A percentile compares a stretch with the other conserved stretches of the same genome.
Conservation (phyloP, 2,797 vertebrate genomes). For the Sebastes steindachneri region DNA sequence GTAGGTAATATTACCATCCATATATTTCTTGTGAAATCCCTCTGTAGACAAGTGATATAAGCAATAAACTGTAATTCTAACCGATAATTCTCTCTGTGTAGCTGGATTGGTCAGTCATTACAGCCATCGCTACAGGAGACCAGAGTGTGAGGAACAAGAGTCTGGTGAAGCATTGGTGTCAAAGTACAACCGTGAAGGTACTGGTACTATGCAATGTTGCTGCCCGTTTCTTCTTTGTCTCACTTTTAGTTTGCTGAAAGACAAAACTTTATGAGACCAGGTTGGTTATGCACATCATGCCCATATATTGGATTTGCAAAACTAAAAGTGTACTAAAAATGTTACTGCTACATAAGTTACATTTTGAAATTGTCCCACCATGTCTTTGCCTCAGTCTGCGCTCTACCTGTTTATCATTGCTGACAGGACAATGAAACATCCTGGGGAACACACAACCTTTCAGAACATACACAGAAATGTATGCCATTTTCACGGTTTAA, state of each 20-base stretch:
- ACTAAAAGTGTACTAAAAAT: background rate
- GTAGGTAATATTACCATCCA: background rate
- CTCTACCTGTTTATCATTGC: constrained; percentile 15
- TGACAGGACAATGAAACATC: constrained; percentile 46
- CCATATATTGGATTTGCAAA: background rate
- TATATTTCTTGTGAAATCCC: background rate
- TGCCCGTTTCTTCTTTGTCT: too few relatives aligned
- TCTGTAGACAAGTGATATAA: background rate
- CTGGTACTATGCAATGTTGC: background rate
- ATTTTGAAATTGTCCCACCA: background rate
- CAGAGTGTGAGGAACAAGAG: constrained; percentile 47
- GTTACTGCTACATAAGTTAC: background rate
- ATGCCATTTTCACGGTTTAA: background rate
- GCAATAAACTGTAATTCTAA: background rate
- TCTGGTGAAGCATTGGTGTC: constrained; percentile 61
- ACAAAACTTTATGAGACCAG: background rate
- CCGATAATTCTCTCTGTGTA: background rate
- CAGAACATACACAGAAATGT: constrained; percentile 54
- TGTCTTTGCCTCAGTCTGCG: background rate
- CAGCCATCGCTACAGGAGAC: constrained; percentile 40
- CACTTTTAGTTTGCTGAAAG: background rate
- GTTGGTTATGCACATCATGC: background rate
- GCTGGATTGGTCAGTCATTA: constrained; percentile 53
- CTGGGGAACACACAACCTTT: constrained; percentile 43
- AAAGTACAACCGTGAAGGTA: background rate